Evolutionary conservation across 2,888 invertebrate genomes (phyloP).

Genomic region (Luperina nickerlii): DNA sequence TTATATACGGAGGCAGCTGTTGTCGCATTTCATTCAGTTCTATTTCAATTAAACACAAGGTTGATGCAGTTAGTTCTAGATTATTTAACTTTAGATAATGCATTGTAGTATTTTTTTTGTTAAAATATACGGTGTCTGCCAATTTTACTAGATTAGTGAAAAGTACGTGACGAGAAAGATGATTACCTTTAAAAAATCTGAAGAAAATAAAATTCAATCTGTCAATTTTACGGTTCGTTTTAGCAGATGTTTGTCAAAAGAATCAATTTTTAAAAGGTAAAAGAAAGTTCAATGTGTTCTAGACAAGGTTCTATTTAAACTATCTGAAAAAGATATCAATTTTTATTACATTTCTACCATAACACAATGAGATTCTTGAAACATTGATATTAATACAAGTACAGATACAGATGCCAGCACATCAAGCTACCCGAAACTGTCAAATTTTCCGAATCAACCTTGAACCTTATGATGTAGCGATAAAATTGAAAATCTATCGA

Average conservation of each 20-base stretch:
- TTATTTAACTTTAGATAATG: slow-evolving; percentile 47
- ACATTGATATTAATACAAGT: not conserved
- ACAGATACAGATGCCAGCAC: too few species aligned
- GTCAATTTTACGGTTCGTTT: not conserved
- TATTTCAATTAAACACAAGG: slow-evolving; percentile 71
- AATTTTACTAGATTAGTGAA: not conserved
- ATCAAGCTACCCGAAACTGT: too few species aligned
- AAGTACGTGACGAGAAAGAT: not conserved
- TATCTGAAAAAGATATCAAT: not conserved
- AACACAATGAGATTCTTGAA: slow-evolving; percentile 11
- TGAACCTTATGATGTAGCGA: too few species aligned
- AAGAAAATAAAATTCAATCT: not conserved
- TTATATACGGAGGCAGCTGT: slow-evolving; percentile 67
- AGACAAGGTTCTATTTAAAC: not conserved
- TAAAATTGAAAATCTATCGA: too few species aligned
- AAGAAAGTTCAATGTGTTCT: not conserved
- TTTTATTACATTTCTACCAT: not conserved
- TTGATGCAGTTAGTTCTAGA: slow-evolving; percentile 63
- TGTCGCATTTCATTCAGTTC: slow-evolving; percentile 64
- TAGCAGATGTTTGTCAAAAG: not conserved
- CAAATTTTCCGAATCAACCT: too few species aligned
- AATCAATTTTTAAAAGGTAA: not conserved
- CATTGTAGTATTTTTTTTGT: slow-evolving; percentile 26
- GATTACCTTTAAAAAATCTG: not conserved
- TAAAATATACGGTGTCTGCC: slow-evolving; percentile 7